Base-by-base conservation (phyloP, 2,113 vertebrate species). In the Embiotoca jacksoni region DNA sequence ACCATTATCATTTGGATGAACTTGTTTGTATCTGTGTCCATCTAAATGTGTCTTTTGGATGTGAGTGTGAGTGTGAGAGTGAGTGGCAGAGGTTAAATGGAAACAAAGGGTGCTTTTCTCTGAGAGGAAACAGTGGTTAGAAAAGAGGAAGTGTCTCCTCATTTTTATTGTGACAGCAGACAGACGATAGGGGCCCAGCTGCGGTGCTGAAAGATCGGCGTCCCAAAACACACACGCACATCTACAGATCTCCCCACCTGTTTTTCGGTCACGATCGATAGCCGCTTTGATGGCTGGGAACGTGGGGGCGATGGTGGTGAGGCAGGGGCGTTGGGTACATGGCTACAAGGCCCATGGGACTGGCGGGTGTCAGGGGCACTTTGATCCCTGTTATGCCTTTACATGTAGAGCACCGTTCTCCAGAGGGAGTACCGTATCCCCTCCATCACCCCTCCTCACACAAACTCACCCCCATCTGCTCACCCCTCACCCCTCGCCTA, bases 381-480 rank as follows among this genome's bases (percentile, higher is more conserved):
- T 96, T 96, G 95, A 96, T 95, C 94, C 92, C 78, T 0, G n/a
- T 80, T 82, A 75, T 80, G 59, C 0, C 15, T 66, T 72, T 81
- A 85, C 83, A 87, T 92, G 92, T 94, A 75, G 67, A 68, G 63
- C 35, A 49, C 30, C 11, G 58, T 65, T 81, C 88, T 84, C 79
- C 67, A 36, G 61, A 81, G 81, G 69, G 44, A 70, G 68, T 23
- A 33, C 67, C 54, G 49, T 71, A 71, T 36, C 53, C 71, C 64
- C 52, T 66, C 57, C 2, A 0, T 61, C 66, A 13, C 46, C 78
- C 33, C 37, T 53, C 50, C 33, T 53, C 55, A 68, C 70, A 61
- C 54, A 32, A 64, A 50, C 60, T 64, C 57, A 41, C 70, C 75
- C 50, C 58, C 52, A 39, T 31, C 65, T 13, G 9, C 62, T 7